Conservation (phyloP, 1,140 invertebrate species). For the Zaprionus camerounensis region DNA sequence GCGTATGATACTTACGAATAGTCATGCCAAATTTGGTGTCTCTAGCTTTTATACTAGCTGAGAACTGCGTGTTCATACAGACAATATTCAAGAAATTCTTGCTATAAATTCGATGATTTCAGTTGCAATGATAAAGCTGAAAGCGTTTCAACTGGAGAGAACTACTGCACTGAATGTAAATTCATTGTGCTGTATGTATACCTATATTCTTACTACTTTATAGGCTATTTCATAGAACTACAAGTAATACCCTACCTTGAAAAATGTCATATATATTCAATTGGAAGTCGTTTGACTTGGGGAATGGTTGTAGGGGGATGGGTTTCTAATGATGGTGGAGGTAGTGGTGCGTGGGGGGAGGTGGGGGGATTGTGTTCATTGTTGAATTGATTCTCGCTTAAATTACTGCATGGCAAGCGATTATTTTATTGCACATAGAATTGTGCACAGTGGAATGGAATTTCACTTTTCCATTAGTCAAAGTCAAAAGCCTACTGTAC, state of each 20-base stretch:
- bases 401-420: slow-evolving; percentile 54
- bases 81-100: too few relatives aligned
- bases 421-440: slow-evolving; percentile 55
- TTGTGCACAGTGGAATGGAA: slow-evolving; percentile 41
- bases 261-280: slow-evolving; percentile 28
- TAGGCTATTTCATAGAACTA: slow-evolving; percentile 1
- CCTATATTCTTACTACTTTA: background rate
- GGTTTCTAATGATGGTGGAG: background rate
- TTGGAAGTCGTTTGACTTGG: background rate
- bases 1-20: too few relatives aligned
- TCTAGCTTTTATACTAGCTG: too few relatives aligned
- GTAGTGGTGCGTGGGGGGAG: too few relatives aligned
- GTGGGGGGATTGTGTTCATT: background rate
- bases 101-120: too few relatives aligned
- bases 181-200: too few relatives aligned
- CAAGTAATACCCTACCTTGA: background rate
- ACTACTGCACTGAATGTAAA: too few relatives aligned
- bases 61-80: too few relatives aligned
- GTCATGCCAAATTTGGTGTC: too few relatives aligned
- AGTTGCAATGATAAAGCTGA: too few relatives aligned
- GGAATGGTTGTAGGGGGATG: background rate
- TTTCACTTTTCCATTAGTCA: slow-evolving; percentile 80
- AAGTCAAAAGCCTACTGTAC: slow-evolving; percentile 60
- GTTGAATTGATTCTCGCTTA: slow-evolving; percentile 18
- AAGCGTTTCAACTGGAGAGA: too few relatives aligned